Conservation (phyloP, 2,888 invertebrate species). For the Euzetes globulus region DNA sequence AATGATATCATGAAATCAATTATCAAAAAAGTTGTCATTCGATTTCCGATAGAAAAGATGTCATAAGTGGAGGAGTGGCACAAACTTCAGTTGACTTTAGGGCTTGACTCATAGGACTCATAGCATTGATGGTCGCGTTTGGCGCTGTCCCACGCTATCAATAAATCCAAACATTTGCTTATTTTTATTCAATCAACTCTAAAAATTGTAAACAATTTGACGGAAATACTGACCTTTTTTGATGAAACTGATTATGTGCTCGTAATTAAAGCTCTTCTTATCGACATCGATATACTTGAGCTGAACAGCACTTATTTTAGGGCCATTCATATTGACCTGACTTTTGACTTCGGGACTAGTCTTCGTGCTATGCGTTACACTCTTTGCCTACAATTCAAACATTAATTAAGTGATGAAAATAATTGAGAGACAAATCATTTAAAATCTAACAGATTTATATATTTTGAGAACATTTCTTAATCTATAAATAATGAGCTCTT, state of each 20-base stretch:
- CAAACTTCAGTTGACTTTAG: conserved; percentile 23
- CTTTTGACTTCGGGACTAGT: conserved; percentile 15
- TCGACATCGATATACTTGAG: conserved; percentile 27
- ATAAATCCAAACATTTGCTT: not conserved
- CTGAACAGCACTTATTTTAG: not conserved
- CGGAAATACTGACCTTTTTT: conserved; percentile 14
- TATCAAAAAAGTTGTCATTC: conserved; percentile 1
- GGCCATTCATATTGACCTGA: conserved; percentile 15
- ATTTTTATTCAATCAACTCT: not conserved
- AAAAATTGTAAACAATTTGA: not conserved
- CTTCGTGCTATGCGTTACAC: not conserved
- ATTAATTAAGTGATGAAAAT: not conserved
- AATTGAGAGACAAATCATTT: not conserved
- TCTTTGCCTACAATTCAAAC: not conserved
- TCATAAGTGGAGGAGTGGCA: conserved; percentile 5
- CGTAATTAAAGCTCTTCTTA: conserved; percentile 31
- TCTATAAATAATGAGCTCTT: too few relatives aligned
- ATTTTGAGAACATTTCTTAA: too few relatives aligned
- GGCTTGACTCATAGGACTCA: conserved; percentile 2
- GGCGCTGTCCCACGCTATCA: conserved; percentile 18
- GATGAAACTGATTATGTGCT: conserved; percentile 30
- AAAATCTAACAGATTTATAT: too few relatives aligned
- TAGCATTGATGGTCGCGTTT: conserved; percentile 9
- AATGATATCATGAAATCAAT: not conserved
- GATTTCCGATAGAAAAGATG: not conserved